Percentiles rank a stretch among this genome's conserved stretches.
Conservation (phyloP, 2,888 invertebrate species). For the Uloborus plumipes region DNA sequence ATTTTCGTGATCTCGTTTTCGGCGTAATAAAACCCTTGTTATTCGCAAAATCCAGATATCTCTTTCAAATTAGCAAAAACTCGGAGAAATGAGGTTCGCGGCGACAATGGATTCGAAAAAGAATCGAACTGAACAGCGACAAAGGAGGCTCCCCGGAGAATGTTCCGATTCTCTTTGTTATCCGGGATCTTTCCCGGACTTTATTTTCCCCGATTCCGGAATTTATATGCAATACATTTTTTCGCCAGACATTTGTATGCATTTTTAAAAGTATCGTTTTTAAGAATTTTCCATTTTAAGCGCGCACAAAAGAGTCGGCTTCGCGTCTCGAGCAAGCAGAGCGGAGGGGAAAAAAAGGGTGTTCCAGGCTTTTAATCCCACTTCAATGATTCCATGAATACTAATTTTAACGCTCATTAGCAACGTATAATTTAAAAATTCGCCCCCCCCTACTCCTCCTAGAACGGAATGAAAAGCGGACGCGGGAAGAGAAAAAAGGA, state of each 20-base stretch:
- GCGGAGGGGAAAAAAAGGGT: conserved; percentile 5
- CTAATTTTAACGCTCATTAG: conserved; percentile 64
- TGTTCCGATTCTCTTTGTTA: neutral
- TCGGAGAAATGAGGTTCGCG: neutral
- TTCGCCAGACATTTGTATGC: neutral
- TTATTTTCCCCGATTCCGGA: too few relatives aligned
- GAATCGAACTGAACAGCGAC: conserved; percentile 43
- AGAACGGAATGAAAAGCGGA: conserved; percentile 39
- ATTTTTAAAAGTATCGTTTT: conserved; percentile 30
- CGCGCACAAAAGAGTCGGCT: conserved; percentile 40
- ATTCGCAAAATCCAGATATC: too few relatives aligned
- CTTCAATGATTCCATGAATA: conserved; percentile 63
- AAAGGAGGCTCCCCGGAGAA: conserved; percentile 45
- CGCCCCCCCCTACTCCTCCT: conserved; percentile 18
- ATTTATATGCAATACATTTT: too few relatives aligned
- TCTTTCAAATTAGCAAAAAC: too few relatives aligned
- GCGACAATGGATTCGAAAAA: conserved; percentile 46
- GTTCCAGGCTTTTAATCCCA: conserved; percentile 38
- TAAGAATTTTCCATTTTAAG: neutral
- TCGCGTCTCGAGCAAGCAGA: conserved; percentile 18
- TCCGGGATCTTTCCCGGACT: neutral
- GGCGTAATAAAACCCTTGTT: too few relatives aligned
- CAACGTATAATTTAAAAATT: conserved; percentile 61
- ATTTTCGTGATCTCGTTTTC: too few relatives aligned
- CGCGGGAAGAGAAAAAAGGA: neutral